These are phyloP conservation scores for Eupithecia dodoneata DNA, from an alignment of 2,888 invertebrate genomes.

Conservation along the genomic window DNA sequence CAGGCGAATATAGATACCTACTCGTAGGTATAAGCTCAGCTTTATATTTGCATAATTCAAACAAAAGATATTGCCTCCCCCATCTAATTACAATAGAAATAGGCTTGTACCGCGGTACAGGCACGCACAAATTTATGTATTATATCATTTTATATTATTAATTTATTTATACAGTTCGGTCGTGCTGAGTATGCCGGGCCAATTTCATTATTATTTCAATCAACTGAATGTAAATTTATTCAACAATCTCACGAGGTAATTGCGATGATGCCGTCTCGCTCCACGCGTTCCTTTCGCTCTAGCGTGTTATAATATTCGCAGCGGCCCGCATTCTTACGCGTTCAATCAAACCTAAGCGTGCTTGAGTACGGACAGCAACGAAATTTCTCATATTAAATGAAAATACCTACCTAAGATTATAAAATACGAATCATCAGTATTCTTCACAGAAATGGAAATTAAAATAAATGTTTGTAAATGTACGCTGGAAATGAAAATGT, in stretches of 20 bases:
- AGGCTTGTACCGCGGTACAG: conserved; percentile 53
- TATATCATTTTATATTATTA: conserved; percentile 83
- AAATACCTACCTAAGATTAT: background rate
- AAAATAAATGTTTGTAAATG: no score
- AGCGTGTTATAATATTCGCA: conserved; percentile 60
- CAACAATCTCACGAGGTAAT: conserved; percentile 84
- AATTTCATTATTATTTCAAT: conserved; percentile 85
- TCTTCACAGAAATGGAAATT: background rate
- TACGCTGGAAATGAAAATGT: background rate
- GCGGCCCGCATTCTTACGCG: conserved; percentile 80
- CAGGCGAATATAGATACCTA: background rate
- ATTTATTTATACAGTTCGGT: conserved; percentile 81
- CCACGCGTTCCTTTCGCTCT: conserved; percentile 52
- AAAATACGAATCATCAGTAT: background rate
- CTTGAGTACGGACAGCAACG: conserved; percentile 47
- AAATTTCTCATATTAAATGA: conserved; percentile 6
- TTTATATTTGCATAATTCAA: conserved; percentile 59
- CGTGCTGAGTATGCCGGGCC: conserved; percentile 77
- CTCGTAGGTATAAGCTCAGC: background rate
- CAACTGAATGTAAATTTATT: conserved; percentile 85
- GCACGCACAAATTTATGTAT: conserved; percentile 75
- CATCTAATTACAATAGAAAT: conserved; percentile 76
- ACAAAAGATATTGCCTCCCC: conserved; percentile 58
- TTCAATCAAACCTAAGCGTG: conserved; percentile 79
- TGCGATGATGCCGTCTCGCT: conserved; percentile 71